phyloP scores from a whole-genome alignment of 1,140 invertebrate species.

The Rhagoletis pomonella region DNA sequence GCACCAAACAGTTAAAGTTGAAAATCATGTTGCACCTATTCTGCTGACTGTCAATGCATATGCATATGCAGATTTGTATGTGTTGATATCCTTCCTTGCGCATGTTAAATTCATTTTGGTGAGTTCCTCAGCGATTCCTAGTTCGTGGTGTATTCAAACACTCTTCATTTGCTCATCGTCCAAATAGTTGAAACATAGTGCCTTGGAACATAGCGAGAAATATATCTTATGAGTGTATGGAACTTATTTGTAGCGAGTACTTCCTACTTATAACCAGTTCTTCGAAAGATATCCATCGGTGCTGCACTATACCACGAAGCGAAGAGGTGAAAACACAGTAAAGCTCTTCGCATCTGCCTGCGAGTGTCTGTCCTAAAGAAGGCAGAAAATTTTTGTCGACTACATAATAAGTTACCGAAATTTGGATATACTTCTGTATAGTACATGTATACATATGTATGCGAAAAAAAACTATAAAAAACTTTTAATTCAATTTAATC shows the following conservation, averaged over 20 bases:
- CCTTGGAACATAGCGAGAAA: neutral
- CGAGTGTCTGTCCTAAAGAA: conserved; percentile 40
- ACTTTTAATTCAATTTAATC: conserved; percentile 28
- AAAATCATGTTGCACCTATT: too few relatives aligned
- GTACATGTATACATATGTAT: too few relatives aligned
- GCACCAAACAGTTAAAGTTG: too few relatives aligned
- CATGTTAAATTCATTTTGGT: conserved; percentile 19
- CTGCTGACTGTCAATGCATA: too few relatives aligned
- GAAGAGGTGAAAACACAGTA: conserved; percentile 58
- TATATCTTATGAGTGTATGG: neutral
- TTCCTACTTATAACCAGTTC: conserved; percentile 40
- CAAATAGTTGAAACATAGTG: conserved; percentile 22
- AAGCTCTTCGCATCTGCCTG: conserved; percentile 14
- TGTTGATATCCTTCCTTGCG: neutral
- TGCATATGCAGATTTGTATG: too few relatives aligned
- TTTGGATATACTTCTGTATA: neutral
- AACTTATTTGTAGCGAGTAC: conserved; percentile 30
- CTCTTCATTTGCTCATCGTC: conserved; percentile 27
- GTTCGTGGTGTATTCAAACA: conserved; percentile 36
- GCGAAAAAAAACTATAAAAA: conserved; percentile 41
- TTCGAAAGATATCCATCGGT: conserved; percentile 46
- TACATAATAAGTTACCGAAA: conserved; percentile 28
- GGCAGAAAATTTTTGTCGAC: conserved; percentile 36
- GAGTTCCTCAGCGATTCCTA: neutral
- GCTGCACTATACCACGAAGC: conserved; percentile 57